Conservation (phyloP, 2,113 vertebrate genomes). For the Aptenodytes patagonicus region DNA sequence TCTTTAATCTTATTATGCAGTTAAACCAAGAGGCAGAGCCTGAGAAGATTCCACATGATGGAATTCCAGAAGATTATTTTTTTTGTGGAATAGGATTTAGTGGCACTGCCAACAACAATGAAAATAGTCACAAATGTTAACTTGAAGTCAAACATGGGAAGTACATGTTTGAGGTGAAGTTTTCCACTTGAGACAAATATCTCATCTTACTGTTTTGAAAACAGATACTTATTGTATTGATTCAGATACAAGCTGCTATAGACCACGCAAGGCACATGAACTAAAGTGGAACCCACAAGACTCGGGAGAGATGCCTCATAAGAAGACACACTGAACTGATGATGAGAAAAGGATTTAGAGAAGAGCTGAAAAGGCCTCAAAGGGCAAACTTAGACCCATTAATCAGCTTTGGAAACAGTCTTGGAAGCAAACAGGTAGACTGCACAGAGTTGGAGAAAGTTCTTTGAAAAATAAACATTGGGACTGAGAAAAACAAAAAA, state of each 20-base stretch:
- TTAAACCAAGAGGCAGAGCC: not conserved
- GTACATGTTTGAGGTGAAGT: not conserved
- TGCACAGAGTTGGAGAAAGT: not conserved
- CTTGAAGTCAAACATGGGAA: not conserved
- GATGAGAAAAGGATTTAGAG: not conserved
- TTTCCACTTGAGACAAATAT: not conserved
- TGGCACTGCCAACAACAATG: not conserved
- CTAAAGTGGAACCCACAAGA: not conserved
- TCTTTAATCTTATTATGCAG: not conserved
- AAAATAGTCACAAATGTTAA: not conserved
- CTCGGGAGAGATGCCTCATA: not conserved
- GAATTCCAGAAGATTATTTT: not conserved
- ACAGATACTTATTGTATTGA: not conserved
- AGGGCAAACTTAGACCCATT: not conserved
- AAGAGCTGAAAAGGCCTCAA: not conserved
- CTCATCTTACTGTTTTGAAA: not conserved
- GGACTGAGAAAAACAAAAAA: not conserved
- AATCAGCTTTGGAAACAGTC: not conserved
- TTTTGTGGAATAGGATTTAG: not conserved
- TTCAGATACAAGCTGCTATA: not conserved
- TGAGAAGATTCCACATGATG: not conserved
- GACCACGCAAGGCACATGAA: not conserved
- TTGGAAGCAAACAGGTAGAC: not conserved
- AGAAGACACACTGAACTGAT: not conserved
- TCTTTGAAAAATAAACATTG: not conserved